A percentile compares a stretch with the other conserved stretches of the same genome.
Conservation (phyloP, 2,888 invertebrate genomes). For the Mylabris sibirica region DNA sequence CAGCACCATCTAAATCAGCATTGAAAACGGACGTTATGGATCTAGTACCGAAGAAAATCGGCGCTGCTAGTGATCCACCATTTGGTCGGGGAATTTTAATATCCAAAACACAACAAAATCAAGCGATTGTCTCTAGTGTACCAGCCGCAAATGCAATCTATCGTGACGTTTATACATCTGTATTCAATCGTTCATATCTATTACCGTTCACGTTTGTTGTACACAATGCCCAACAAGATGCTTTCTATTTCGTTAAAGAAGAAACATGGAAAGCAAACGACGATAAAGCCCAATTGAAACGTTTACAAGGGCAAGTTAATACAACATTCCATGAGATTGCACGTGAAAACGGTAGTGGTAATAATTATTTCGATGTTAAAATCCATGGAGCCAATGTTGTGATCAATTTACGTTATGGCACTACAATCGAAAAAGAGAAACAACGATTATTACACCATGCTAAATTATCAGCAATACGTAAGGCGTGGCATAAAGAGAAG, state of each 20-base stretch:
- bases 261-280: constrained; percentile 89
- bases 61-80: constrained; percentile 86
- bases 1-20: constrained; percentile 81
- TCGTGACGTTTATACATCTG: constrained; percentile 90
- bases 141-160: constrained; percentile 91
- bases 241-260: constrained; percentile 93
- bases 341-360: constrained; percentile 75
- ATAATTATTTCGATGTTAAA: constrained; percentile 84
- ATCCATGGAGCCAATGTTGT: constrained; percentile 91
- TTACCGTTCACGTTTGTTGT: constrained; percentile 88
- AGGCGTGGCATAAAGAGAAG: constrained; percentile 93
- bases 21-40: constrained; percentile 81
- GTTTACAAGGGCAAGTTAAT: constrained; percentile 89
- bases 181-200: constrained; percentile 88
- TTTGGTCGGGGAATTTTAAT: constrained; percentile 88
- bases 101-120: constrained; percentile 78
- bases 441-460: constrained; percentile 91
- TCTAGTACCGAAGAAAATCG: constrained; percentile 76
- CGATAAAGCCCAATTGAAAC: constrained; percentile 86
- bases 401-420: constrained; percentile 93
- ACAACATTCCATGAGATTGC: constrained; percentile 87
- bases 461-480: constrained; percentile 82
- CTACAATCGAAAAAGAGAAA: constrained; percentile 87
- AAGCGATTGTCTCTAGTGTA: constrained; percentile 85
- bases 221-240: constrained; percentile 88